Percentiles rank a stretch among this genome's conserved stretches.
phyloP scores from a whole-genome alignment of 2,888 invertebrate genomes.

The Omphaloscelis lunosa region DNA sequence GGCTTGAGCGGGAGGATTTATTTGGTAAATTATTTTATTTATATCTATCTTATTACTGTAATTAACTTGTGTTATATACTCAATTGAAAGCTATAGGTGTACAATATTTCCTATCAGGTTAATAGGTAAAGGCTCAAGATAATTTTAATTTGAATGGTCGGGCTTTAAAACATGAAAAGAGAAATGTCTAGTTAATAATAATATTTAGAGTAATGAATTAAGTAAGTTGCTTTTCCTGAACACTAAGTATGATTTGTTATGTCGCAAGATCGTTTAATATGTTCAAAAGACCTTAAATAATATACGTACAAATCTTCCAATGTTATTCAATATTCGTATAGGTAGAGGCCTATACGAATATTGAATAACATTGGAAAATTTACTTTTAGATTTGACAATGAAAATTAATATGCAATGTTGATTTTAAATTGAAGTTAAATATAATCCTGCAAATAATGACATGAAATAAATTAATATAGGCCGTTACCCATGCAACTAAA shows the following conservation, averaged over 20 bases:
- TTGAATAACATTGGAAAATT: neutral
- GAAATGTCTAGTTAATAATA: constrained; percentile 17
- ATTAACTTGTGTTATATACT: neutral
- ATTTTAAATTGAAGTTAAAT: neutral
- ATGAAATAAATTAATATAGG: neutral
- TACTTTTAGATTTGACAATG: neutral
- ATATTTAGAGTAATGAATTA: constrained; percentile 15
- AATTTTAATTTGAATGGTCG: constrained; percentile 10
- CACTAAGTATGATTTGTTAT: neutral
- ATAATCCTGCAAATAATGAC: neutral
- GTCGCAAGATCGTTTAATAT: neutral
- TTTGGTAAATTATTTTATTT: constrained; percentile 65
- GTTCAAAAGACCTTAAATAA: constrained; percentile 4
- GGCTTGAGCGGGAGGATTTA: constrained; percentile 56
- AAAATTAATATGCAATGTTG: neutral
- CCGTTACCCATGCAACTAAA: neutral
- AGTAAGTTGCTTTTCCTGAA: neutral
- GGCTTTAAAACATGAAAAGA: constrained; percentile 8
- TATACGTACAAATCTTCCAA: no score
- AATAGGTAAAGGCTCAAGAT: constrained; percentile 7
- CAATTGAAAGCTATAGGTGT: neutral
- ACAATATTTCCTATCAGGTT: constrained; percentile 2
- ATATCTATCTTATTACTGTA: neutral
- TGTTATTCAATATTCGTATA: no score
- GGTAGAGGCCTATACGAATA: neutral